These are phyloP conservation scores for Meiosimyza platycephala DNA, from an alignment of 2,888 invertebrate species.

Conservation along the genomic window DNA sequence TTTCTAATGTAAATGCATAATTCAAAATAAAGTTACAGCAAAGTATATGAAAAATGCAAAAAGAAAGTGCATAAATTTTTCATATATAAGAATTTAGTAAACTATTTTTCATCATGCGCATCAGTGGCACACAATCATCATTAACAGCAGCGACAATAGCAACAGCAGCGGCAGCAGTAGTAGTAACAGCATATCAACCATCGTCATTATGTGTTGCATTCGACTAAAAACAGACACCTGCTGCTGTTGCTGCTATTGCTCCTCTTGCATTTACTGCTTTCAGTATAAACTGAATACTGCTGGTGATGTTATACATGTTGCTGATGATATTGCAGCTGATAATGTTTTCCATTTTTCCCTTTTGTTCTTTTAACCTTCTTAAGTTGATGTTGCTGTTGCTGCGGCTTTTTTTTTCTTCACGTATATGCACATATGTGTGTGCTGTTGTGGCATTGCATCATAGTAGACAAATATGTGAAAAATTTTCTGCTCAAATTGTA, in stretches of 20 bases:
- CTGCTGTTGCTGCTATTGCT: not conserved
- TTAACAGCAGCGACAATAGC: slow-evolving; percentile 24
- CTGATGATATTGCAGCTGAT: not conserved
- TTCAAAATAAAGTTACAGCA: not conserved
- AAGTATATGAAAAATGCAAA: not conserved
- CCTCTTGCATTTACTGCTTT: too few species aligned
- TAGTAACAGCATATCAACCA: slow-evolving; percentile 8
- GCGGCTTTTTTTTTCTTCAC: not conserved
- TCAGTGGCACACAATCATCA: slow-evolving; percentile 21
- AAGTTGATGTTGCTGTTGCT: not conserved
- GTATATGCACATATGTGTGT: too few species aligned
- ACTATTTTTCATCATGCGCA: slow-evolving; percentile 26
- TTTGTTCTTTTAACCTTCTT: not conserved
- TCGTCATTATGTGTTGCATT: slow-evolving; percentile 16
- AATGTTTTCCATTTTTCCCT: not conserved
- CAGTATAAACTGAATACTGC: not conserved
- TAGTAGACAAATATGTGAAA: slow-evolving; percentile 25
- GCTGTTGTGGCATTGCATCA: not conserved
- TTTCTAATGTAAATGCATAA: too few species aligned
- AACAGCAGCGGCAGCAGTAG: slow-evolving; percentile 16
- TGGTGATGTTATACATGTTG: not conserved
- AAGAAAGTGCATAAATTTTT: slow-evolving; percentile 12
- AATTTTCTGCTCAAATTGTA: slow-evolving; percentile 18
- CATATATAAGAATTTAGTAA: slow-evolving; percentile 13
- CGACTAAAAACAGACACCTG: slow-evolving; percentile 4